A percentile compares a stretch with the other conserved stretches of the same genome.
Conservation (phyloP, 2,888 invertebrate genomes). For the Brenthis hecate region DNA sequence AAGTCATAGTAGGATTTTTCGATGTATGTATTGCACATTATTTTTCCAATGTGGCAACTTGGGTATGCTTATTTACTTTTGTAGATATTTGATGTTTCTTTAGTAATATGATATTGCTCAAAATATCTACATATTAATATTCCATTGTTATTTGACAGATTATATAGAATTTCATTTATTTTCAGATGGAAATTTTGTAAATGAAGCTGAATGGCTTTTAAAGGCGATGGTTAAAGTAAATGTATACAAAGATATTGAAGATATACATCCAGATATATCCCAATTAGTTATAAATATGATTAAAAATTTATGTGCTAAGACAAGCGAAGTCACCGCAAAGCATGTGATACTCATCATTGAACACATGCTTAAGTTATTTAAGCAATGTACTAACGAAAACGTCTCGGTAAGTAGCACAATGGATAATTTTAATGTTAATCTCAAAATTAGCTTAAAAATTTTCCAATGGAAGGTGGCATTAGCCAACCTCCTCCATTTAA, state of each 20-base stretch:
- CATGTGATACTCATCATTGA: conserved; percentile 13
- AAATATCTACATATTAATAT: background rate
- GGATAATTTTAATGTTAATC: too few species aligned
- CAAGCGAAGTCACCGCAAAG: conserved; percentile 42
- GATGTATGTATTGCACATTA: conserved; percentile 46
- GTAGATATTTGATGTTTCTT: conserved; percentile 66
- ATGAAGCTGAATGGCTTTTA: conserved; percentile 26
- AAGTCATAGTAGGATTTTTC: conserved; percentile 44
- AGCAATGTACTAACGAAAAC: conserved; percentile 2
- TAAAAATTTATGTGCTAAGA: conserved; percentile 39
- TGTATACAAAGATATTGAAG: conserved; percentile 11
- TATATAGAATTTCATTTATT: conserved; percentile 1
- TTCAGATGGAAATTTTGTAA: conserved; percentile 22
- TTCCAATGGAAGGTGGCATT: background rate
- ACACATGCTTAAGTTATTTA: conserved; percentile 12
- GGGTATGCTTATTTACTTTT: conserved; percentile 57
- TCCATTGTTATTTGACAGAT: background rate
- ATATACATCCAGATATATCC: conserved; percentile 42
- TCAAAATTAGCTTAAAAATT: too few species aligned
- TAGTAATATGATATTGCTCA: conserved; percentile 71
- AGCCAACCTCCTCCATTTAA: background rate
- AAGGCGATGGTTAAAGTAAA: conserved; percentile 18
- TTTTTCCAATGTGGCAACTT: conserved; percentile 57
- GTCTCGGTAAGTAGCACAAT: background rate
- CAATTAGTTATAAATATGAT: conserved; percentile 49